These are phyloP conservation scores for Pararge aegeria DNA, from an alignment of 1,140 invertebrate genomes.

Conservation along the genomic window DNA sequence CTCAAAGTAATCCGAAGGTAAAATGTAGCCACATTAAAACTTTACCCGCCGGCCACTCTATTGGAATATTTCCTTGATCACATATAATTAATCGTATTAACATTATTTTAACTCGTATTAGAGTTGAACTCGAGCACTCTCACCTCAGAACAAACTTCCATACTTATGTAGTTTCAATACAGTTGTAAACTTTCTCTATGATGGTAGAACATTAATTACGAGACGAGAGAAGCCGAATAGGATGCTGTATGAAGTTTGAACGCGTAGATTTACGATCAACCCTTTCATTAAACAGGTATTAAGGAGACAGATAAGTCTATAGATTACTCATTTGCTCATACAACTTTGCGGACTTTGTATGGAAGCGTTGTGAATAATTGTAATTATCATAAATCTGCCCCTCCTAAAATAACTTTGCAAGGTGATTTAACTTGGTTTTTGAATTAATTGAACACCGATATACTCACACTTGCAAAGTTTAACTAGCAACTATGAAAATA, in stretches of 20 bases:
- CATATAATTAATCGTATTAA: slow-evolving; percentile 60
- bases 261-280: slow-evolving; percentile 76
- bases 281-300: slow-evolving; percentile 78
- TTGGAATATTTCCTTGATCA: slow-evolving; percentile 37
- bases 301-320: slow-evolving; percentile 67
- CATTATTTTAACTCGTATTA: slow-evolving; percentile 69
- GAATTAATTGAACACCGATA: too few relatives aligned
- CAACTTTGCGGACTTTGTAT: slow-evolving; percentile 48
- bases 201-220: slow-evolving; percentile 74
- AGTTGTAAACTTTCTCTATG: slow-evolving; percentile 72
- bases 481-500: too few relatives aligned
- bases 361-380: slow-evolving; percentile 42
- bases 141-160: slow-evolving; percentile 65
- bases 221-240: slow-evolving; percentile 61
- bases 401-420: not conserved
- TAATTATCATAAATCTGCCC: not conserved
- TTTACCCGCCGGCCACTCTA: slow-evolving; percentile 25
- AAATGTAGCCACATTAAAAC: slow-evolving; percentile 31
- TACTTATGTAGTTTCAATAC: slow-evolving; percentile 75
- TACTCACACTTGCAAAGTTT: too few relatives aligned
- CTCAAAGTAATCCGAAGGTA: slow-evolving; percentile 25
- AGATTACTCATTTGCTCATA: slow-evolving; percentile 65
- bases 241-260: slow-evolving; percentile 68
- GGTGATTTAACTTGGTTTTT: not conserved
- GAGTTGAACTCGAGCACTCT: slow-evolving; percentile 64